Percentiles rank a stretch among this genome's conserved stretches.
phyloP scores from a whole-genome alignment of 2,797 vertebrate species.

The Pseudochromis fuscus region DNA sequence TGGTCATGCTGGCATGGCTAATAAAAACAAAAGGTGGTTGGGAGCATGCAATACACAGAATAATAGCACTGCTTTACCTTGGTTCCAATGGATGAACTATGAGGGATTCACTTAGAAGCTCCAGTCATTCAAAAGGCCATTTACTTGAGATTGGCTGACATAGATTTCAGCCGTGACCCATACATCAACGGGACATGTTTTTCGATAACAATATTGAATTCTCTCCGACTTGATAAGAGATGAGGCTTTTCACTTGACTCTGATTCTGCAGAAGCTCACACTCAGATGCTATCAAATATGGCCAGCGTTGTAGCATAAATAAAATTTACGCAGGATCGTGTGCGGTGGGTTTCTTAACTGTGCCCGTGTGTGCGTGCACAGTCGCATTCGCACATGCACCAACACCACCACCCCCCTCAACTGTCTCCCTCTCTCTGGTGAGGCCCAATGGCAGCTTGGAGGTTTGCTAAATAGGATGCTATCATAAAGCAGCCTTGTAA shows the following conservation, averaged over 20 bases:
- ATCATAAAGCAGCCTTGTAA: constrained; percentile 74
- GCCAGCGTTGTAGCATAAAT: constrained; percentile 1
- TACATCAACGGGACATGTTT: constrained; percentile 68
- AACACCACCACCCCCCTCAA: too few species aligned
- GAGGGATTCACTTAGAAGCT: constrained; percentile 50
- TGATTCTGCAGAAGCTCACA: constrained; percentile 22
- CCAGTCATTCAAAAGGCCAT: constrained; percentile 69
- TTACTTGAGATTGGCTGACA: constrained; percentile 62
- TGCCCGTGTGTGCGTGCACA: neutral
- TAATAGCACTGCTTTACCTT: constrained; percentile 3
- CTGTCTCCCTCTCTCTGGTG: too few species aligned
- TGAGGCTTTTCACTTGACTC: constrained; percentile 48
- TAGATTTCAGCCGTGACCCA: constrained; percentile 65
- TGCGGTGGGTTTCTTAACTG: constrained; percentile 39
- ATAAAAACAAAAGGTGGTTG: constrained; percentile 9
- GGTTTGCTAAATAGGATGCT: constrained; percentile 62
- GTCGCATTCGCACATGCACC: neutral
- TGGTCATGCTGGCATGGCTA: too few species aligned
- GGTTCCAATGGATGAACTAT: constrained; percentile 13
- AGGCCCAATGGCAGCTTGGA: constrained; percentile 54
- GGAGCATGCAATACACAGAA: neutral
- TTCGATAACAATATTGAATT: constrained; percentile 72
- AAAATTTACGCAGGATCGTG: constrained; percentile 21
- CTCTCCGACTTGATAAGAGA: constrained; percentile 64
- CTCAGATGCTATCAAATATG: constrained; percentile 48